phyloP scores from a whole-genome alignment of 2,888 invertebrate species.

The Fragum sueziense region DNA sequence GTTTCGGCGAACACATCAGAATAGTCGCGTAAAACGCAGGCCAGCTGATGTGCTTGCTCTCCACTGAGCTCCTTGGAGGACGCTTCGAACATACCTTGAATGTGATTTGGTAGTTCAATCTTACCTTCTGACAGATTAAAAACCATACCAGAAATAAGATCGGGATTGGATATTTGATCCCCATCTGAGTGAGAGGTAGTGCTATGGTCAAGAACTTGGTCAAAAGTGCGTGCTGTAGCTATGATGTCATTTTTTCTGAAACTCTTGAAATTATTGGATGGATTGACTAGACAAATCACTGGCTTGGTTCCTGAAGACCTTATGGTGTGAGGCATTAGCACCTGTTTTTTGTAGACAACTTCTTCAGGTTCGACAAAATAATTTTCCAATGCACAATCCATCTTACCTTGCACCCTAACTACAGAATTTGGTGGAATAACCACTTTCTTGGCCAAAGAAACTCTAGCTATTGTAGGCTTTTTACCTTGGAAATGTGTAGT shows the following conservation, averaged over 20 bases:
- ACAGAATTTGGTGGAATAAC: constrained; percentile 38
- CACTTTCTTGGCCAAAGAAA: constrained; percentile 4
- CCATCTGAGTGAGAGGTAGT: not conserved
- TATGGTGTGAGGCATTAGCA: constrained; percentile 17
- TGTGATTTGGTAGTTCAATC: not conserved
- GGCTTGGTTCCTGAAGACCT: constrained; percentile 13
- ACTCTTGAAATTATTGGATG: constrained; percentile 11
- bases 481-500: not conserved
- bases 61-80: not conserved
- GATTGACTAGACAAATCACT: constrained; percentile 23
- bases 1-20: constrained; percentile 36
- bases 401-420: constrained; percentile 5
- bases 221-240: not conserved
- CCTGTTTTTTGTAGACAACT: not conserved
- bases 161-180: not conserved
- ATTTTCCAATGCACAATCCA: not conserved
- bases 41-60: not conserved
- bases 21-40: not conserved
- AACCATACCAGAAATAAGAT: not conserved
- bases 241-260: not conserved
- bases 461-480: not conserved
- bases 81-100: not conserved
- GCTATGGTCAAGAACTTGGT: not conserved
- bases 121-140: not conserved
- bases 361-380: constrained; percentile 30